Percentiles rank a stretch among this genome's conserved stretches.
phyloP scores from a whole-genome alignment of 2,888 invertebrate genomes.

The Nesidiocoris tenuis region DNA sequence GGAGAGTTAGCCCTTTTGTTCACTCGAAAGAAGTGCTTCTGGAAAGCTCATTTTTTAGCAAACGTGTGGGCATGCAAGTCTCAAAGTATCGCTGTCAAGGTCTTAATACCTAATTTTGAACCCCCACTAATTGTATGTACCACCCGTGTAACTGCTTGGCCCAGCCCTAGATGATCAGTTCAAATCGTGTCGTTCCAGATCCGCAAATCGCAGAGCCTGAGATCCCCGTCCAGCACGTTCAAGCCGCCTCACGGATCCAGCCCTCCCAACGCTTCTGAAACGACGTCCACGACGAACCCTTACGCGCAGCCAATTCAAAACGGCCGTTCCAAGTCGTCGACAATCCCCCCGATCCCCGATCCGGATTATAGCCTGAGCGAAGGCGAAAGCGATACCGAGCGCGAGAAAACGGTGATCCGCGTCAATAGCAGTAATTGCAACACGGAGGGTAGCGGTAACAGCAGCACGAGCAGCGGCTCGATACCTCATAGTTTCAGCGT shows the following conservation, averaged over 20 bases:
- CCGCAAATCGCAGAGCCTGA: conserved; percentile 64
- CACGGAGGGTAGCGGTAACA: conserved; percentile 71
- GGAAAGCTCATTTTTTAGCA: too few relatives aligned
- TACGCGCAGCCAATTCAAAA: conserved; percentile 62
- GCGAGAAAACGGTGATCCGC: conserved; percentile 48
- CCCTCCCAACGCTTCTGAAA: conserved; percentile 24
- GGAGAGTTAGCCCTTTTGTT: too few relatives aligned
- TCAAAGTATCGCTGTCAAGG: too few relatives aligned
- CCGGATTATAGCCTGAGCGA: conserved; percentile 89
- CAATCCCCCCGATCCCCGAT: conserved; percentile 79
- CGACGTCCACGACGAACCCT: conserved; percentile 56
- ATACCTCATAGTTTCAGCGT: conserved; percentile 84
- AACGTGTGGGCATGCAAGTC: too few relatives aligned
- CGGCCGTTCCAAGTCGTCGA: conserved; percentile 52
- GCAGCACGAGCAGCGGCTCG: conserved; percentile 68
- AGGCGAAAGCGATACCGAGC: conserved; percentile 68
- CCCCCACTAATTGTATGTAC: too few relatives aligned
- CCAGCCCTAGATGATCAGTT: too few relatives aligned
- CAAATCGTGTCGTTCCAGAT: too few relatives aligned
- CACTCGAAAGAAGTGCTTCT: too few relatives aligned
- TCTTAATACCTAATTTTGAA: too few relatives aligned
- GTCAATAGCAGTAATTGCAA: conserved; percentile 38
- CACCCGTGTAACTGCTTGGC: too few relatives aligned
- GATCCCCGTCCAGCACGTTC: conserved; percentile 55
- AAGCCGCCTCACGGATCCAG: conserved; percentile 43